Evolutionary conservation across 2,113 vertebrate genomes (phyloP).

Genomic region (Rallus limicola): DNA sequence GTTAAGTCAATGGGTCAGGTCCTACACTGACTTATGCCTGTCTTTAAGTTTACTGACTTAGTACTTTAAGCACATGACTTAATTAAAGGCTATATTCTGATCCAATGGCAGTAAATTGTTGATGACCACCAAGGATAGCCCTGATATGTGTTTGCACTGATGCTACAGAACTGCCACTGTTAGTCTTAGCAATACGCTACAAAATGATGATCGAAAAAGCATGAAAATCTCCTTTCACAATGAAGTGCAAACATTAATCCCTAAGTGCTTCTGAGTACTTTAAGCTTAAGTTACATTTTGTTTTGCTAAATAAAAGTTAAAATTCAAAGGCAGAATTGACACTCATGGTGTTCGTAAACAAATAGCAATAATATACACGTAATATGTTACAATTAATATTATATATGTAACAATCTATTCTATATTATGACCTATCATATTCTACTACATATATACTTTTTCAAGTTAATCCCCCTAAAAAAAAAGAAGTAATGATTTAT

Average conservation of each 20-base stretch:
- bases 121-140: background rate
- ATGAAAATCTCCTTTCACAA: background rate
- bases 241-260: background rate
- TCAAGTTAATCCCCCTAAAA: background rate
- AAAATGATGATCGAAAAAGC: background rate
- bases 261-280: background rate
- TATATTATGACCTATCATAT: background rate
- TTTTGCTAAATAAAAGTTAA: background rate
- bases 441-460: background rate
- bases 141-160: fast-evolving
- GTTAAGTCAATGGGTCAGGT: background rate
- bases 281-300: background rate
- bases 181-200: background rate
- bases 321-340: background rate
- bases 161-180: background rate
- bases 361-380: background rate
- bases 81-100: background rate
- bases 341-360: background rate
- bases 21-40: background rate
- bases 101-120: background rate
- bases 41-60: background rate
- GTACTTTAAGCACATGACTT: background rate
- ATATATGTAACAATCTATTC: background rate
- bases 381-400: background rate
- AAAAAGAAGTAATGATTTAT: background rate